Base-by-base conservation (phyloP, 2,888 invertebrate species). In the Nomada ruficornis region DNA sequence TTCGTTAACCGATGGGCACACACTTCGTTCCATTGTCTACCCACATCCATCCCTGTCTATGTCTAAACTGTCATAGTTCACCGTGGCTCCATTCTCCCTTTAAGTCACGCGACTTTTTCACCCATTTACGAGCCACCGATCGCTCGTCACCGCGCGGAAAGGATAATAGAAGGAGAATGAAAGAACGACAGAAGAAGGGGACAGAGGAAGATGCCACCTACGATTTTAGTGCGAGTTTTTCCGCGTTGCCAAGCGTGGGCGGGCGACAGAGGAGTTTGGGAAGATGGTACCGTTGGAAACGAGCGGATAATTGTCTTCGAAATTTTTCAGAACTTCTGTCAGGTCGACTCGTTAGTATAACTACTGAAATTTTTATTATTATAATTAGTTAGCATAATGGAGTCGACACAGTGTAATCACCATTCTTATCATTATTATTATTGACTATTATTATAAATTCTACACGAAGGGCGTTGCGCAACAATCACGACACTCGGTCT, bases 21-120 rank as follows among this genome's bases (percentile, higher is more conserved):
- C 60, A n/a, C 77, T 82, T 60, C 82, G 83, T 89, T 88, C 91
- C 84, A 91, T 91, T 91, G 91, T 91, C 91, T 91, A 86, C 91
- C 90, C 90, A 91, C 91, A 87, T 89, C 77, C 13, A 26, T 2
- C 23, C 55, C 71, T 79, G 59, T 65, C 36, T 36, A 36, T 64
- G 15, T 47, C 47, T 13, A 15, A 47, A 47, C 60, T 73, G 81
- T 67, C 83, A 77, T 83, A 82, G 83, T 77, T 80, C 77, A 70
- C 78, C 76, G 80, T 71, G 84, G 50, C 70, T 63, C 78, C 63
- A 26, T 65, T 44, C 13, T 57, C 70, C 67, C 83, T 62, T 86
- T 82, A 87, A 88, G 85, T 86, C 89, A 88, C 75, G 73, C 54
- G 71, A 85, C 75, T 86, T 83, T 89, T 88, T 85, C 85, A 87